Evolutionary conservation across 2,888 invertebrate species (phyloP).

Genomic region (Hanleya hanleyi): DNA sequence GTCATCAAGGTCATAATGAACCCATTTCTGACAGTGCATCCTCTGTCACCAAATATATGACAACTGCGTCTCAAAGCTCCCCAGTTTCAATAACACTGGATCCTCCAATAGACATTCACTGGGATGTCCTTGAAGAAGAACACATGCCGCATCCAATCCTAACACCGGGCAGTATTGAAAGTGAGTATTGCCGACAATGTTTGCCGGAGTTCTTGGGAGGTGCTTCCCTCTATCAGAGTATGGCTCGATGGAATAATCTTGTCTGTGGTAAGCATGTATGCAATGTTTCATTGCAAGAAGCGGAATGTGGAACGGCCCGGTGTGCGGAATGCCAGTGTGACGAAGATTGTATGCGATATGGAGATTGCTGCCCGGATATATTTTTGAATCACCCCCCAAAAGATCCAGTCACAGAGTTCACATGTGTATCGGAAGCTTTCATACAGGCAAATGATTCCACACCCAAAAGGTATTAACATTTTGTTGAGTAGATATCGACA

Average conservation of each 20-base stretch:
- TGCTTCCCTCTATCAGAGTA: not conserved
- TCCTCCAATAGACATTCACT: no score
- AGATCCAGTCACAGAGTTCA: not conserved
- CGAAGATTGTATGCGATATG: not conserved
- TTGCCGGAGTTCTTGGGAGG: not conserved
- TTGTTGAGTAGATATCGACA: not conserved
- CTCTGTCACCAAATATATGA: no score
- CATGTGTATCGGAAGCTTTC: not conserved
- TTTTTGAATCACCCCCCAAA: not conserved
- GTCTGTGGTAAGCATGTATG: not conserved
- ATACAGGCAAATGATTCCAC: not conserved
- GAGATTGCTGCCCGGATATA: not conserved
- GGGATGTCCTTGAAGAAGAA: no score
- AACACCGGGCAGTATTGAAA: no score
- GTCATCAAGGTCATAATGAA: no score
- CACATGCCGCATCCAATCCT: no score
- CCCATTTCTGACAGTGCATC: no score
- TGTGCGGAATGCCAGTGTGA: not conserved
- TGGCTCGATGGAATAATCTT: not conserved
- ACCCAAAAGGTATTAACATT: not conserved
- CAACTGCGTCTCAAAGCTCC: no score
- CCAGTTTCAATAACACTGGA: no score
- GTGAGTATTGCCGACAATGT: no score
- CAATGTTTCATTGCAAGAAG: not conserved
- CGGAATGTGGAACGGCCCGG: not conserved